Conservation (phyloP, 30 jellyfish, hydroid and myxozoan genomes). For the Nemopilema nomurai region DNA sequence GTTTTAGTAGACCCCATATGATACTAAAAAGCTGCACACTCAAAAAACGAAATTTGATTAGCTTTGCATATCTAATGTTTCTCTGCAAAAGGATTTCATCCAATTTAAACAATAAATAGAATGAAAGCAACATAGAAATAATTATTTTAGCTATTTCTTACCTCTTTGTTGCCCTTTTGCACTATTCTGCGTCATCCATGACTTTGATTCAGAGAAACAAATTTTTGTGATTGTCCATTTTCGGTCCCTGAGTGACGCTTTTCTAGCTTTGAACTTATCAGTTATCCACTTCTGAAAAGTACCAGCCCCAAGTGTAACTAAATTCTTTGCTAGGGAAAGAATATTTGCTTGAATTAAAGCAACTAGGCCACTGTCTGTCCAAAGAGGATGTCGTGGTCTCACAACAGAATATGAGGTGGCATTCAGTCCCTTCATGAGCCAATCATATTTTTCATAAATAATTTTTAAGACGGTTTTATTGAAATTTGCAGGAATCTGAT, state of each 20-base stretch:
- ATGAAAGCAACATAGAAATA: too few species aligned
- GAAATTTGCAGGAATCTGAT: slow-evolving; percentile 58
- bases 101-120: too few species aligned
- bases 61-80: too few species aligned
- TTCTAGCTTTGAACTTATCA: slow-evolving; percentile 61
- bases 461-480: slow-evolving; percentile 31
- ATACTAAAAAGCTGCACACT: too few species aligned
- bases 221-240: slow-evolving; percentile 84
- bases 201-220: slow-evolving; percentile 77
- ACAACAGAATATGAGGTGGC: slow-evolving; percentile 60
- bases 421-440: slow-evolving; percentile 51
- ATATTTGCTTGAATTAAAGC: slow-evolving; percentile 82
- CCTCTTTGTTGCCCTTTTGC: background rate
- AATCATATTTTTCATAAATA: slow-evolving; percentile 6
- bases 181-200: slow-evolving; percentile 10
- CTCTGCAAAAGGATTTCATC: too few species aligned
- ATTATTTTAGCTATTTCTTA: background rate
- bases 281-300: slow-evolving; percentile 95
- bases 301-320: slow-evolving; percentile 95
- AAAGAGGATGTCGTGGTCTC: slow-evolving; percentile 66
- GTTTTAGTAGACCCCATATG: too few species aligned
- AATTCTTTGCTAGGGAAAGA: slow-evolving; percentile 72
- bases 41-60: too few species aligned
- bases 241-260: slow-evolving; percentile 20
- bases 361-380: slow-evolving; percentile 96